Percentiles rank a stretch among this genome's conserved stretches.
phyloP scores from a whole-genome alignment of 2,888 invertebrate species.

The Acrocera orbiculus region DNA sequence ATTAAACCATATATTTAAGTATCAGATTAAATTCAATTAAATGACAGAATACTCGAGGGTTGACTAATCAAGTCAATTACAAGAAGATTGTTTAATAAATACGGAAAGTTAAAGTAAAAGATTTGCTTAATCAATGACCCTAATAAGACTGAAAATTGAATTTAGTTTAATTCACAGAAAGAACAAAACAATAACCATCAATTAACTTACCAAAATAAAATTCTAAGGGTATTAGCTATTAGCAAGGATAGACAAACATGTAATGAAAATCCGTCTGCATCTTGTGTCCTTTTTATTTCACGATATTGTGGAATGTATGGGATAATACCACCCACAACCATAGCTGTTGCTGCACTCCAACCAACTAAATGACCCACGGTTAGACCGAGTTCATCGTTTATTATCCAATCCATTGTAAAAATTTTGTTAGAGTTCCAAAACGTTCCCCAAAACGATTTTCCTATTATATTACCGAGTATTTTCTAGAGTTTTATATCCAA shows the following conservation, averaged over 20 bases:
- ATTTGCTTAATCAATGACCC: too few species aligned
- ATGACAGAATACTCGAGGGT: too few species aligned
- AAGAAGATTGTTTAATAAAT: too few species aligned
- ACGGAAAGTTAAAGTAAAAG: too few species aligned
- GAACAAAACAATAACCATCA: not conserved
- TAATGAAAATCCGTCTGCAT: conserved; percentile 92
- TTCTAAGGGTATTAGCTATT: conserved; percentile 89
- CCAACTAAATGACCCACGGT: conserved; percentile 59
- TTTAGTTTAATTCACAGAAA: not conserved
- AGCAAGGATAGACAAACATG: conserved; percentile 91
- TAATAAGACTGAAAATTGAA: too few species aligned
- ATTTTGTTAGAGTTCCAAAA: too few species aligned
- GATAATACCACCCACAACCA: conserved; percentile 88
- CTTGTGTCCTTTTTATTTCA: conserved; percentile 77
- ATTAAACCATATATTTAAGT: too few species aligned
- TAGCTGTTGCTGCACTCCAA: conserved; percentile 68
- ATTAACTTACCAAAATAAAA: conserved; percentile 81
- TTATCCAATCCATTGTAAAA: conserved; percentile 58
- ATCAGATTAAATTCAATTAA: too few species aligned
- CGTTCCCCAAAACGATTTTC: too few species aligned
- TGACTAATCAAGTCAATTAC: too few species aligned
- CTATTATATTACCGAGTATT: too few species aligned
- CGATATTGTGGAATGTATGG: conserved; percentile 93
- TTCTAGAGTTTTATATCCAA: too few species aligned
- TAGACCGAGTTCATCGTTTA: conserved; percentile 54